Conservation (phyloP, 2,888 invertebrate genomes). For the Neocrepidodera transversa region DNA sequence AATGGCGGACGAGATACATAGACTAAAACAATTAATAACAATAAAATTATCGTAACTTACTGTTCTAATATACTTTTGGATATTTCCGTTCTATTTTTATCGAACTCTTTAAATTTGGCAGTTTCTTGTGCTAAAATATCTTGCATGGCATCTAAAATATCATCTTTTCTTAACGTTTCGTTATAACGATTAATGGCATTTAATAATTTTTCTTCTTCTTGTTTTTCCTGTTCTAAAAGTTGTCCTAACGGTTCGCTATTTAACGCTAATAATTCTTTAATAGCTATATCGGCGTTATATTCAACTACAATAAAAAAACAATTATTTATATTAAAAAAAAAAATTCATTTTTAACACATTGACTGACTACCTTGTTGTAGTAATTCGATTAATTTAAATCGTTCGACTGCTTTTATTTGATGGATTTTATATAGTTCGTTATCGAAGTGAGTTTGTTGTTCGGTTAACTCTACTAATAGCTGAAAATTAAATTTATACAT, state of each 20-base stretch:
- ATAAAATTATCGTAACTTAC: too few species aligned
- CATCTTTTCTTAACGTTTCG: slow-evolving; percentile 69
- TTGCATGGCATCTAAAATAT: slow-evolving; percentile 76
- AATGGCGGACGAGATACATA: too few species aligned
- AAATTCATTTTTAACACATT: background rate
- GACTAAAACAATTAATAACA: too few species aligned
- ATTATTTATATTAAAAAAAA: background rate
- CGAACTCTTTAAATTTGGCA: slow-evolving; percentile 69
- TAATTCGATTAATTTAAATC: slow-evolving; percentile 67
- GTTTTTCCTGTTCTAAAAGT: slow-evolving; percentile 71
- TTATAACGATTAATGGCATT: slow-evolving; percentile 66
- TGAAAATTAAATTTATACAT: too few species aligned
- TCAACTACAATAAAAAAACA: slow-evolving; percentile 62
- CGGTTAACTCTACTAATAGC: slow-evolving; percentile 64
- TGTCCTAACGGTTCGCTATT: slow-evolving; percentile 70
- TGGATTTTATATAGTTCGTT: slow-evolving; percentile 73
- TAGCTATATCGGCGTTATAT: slow-evolving; percentile 70
- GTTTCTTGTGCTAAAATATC: slow-evolving; percentile 72
- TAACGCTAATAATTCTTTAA: slow-evolving; percentile 69
- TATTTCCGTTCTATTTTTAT: slow-evolving; percentile 64
- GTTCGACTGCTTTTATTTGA: slow-evolving; percentile 69
- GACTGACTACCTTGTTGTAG: slow-evolving; percentile 65
- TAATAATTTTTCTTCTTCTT: slow-evolving; percentile 71
- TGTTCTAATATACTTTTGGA: slow-evolving; percentile 71
- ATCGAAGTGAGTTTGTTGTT: slow-evolving; percentile 72